Conservation (phyloP, 2,113 vertebrate species). For the Paradisaea rubra region DNA sequence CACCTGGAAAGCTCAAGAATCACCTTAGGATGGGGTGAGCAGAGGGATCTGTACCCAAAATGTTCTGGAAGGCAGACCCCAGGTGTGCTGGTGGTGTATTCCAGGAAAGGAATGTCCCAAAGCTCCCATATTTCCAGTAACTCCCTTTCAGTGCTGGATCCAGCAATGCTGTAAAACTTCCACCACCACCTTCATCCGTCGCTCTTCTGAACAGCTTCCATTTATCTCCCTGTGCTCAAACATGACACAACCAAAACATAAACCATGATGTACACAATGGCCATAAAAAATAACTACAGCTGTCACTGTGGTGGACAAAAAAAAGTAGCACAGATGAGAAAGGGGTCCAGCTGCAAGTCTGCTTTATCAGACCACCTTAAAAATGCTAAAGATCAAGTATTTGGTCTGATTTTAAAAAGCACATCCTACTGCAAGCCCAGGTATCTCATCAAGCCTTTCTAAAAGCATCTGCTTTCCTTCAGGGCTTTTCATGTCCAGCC, state of each 20-base stretch:
- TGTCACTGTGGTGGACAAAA: not conserved
- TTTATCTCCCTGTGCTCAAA: not conserved
- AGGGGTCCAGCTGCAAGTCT: not conserved
- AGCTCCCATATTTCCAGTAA: not conserved
- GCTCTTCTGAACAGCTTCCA: not conserved
- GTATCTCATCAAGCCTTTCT: not conserved
- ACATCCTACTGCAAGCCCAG: not conserved
- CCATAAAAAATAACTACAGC: not conserved
- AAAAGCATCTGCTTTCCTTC: not conserved
- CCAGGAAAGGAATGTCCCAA: not conserved
- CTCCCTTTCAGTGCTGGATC: not conserved
- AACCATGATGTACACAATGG: not conserved
- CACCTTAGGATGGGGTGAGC: not conserved
- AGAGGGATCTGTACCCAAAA: not conserved
- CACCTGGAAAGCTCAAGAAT: not conserved
- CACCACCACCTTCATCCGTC: not conserved
- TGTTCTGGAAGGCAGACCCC: accelerated
- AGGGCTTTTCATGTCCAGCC: not conserved
- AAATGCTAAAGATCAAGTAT: not conserved
- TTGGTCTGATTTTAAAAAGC: not conserved
- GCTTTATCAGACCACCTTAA: not conserved
- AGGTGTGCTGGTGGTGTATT: not conserved
- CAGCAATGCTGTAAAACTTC: not conserved
- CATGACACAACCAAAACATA: not conserved
- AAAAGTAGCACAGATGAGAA: not conserved